phyloP scores from a whole-genome alignment of 2,113 vertebrate genomes.

The Hyla sarda region DNA sequence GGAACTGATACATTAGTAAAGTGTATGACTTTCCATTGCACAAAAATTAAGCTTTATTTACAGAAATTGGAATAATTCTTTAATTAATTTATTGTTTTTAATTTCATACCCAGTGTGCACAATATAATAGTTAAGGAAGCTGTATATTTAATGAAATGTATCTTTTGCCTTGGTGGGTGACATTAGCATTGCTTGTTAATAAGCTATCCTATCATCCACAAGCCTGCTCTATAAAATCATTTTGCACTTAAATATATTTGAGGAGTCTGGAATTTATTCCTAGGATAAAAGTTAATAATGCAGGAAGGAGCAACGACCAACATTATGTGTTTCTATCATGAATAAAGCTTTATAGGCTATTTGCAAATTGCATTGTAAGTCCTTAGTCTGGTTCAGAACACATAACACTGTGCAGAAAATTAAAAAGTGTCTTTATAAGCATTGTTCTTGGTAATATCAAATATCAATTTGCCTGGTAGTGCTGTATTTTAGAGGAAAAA shows the following conservation, averaged over 20 bases:
- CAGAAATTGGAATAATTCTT: background rate
- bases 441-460: background rate
- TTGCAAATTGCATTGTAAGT: background rate
- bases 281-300: constrained; percentile 21
- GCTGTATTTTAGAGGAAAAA: background rate
- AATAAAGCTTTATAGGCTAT: constrained; percentile 32
- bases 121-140: background rate
- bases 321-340: background rate
- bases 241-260: constrained; percentile 28
- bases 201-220: constrained; percentile 28
- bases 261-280: constrained; percentile 25
- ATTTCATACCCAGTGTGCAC: background rate
- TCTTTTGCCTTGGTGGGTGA: background rate
- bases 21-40: too few relatives aligned
- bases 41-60: too few relatives aligned
- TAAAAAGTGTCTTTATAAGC: background rate
- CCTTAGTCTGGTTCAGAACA: background rate
- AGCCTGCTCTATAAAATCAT: constrained; percentile 46
- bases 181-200: constrained; percentile 44
- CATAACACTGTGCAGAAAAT: background rate
- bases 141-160: background rate
- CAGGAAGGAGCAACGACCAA: background rate
- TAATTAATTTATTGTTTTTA: background rate
- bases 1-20: too few relatives aligned
- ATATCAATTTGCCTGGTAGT: background rate